phyloP scores from a whole-genome alignment of 2,113 vertebrate species.

The Syrmaticus mikado region DNA sequence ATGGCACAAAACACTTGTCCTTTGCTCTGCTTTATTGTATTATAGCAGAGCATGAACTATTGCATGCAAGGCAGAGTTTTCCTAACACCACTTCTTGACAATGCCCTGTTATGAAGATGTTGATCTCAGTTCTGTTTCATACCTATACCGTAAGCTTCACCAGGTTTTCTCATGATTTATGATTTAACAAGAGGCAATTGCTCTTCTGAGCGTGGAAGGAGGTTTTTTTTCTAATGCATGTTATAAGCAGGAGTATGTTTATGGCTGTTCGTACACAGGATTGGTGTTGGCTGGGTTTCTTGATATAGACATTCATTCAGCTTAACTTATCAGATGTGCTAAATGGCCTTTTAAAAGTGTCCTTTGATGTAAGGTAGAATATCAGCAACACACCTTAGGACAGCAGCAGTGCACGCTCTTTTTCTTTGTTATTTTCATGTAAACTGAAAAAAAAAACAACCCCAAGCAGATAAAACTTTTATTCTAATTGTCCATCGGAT shows the following conservation, averaged over 20 bases:
- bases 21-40: neutral
- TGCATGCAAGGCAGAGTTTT: neutral
- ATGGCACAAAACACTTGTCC: neutral
- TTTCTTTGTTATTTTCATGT: neutral
- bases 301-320: neutral
- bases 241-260: neutral
- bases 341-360: neutral
- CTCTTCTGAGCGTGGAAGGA: neutral
- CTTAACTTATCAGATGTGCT: neutral
- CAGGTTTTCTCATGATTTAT: neutral
- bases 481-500: neutral
- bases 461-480: neutral
- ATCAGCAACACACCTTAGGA: neutral
- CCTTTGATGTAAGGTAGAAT: neutral
- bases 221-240: neutral
- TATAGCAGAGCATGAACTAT: too few relatives aligned
- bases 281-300: neutral
- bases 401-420: neutral
- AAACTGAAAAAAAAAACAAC: neutral
- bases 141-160: rapidly evolving
- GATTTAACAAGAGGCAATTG: neutral
- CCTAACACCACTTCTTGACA: neutral
- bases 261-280: neutral
- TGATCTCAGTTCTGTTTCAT: neutral
- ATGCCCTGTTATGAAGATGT: neutral